Conservation (phyloP, 1,140 invertebrate genomes). For the Drosophila funebris region DNA sequence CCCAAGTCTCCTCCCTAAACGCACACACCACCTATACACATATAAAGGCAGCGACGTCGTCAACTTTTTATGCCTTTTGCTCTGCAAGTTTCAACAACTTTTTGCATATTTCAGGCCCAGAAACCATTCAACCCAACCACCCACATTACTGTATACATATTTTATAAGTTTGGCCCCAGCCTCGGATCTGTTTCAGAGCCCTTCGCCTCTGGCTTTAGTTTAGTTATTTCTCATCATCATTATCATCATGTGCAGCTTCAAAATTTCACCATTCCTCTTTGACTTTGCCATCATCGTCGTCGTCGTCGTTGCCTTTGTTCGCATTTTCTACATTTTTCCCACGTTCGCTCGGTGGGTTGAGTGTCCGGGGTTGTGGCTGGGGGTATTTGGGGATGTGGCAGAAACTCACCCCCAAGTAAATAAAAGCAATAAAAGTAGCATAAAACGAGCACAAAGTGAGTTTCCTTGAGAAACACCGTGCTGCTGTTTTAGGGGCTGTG, state of each 20-base stretch:
- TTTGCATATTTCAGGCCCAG: constrained; percentile 62
- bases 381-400: background rate
- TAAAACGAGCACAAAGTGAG: constrained; percentile 35
- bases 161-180: constrained; percentile 53
- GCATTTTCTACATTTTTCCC: constrained; percentile 62
- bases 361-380: background rate
- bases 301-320: constrained; percentile 35
- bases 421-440: constrained; percentile 28
- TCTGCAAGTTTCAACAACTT: constrained; percentile 68
- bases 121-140: background rate
- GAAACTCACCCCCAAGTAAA: constrained; percentile 36
- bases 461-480: constrained; percentile 35
- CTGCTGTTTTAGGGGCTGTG: constrained; percentile 6
- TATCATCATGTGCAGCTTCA: constrained; percentile 28
- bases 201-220: constrained; percentile 42
- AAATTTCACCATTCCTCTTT: constrained; percentile 40
- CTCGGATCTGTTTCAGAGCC: constrained; percentile 15
- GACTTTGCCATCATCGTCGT: constrained; percentile 26
- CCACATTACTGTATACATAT: constrained; percentile 71
- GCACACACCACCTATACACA: background rate
- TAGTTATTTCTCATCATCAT: constrained; percentile 56
- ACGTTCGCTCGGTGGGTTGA: constrained; percentile 32
- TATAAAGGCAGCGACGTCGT: constrained; percentile 19
- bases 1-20: background rate
- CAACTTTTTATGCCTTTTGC: constrained; percentile 56